Conservation (phyloP, 2,888 invertebrate genomes). For the Athripsodes cinereus region DNA sequence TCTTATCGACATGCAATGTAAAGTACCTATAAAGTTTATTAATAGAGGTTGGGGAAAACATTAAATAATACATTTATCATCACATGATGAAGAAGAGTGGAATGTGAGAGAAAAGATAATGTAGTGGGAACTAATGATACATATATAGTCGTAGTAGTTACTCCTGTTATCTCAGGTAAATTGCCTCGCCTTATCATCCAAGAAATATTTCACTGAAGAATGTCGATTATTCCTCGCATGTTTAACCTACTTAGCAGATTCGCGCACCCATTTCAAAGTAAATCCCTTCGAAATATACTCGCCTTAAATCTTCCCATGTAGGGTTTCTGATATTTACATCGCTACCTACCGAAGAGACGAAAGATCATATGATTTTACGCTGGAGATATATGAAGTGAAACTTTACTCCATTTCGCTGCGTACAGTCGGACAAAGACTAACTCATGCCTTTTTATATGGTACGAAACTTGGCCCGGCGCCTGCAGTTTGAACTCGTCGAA, state of each 20-base stretch:
- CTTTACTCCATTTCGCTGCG: no score
- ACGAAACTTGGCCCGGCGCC: no score
- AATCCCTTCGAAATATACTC: conserved; percentile 1
- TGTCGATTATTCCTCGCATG: neutral
- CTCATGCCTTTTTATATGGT: no score
- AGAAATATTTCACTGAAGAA: neutral
- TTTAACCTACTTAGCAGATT: neutral
- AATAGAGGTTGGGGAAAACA: neutral
- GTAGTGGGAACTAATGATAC: neutral
- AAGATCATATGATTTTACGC: no score
- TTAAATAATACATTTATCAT: conserved; percentile 5
- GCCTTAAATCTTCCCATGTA: neutral
- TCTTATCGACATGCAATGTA: no score
- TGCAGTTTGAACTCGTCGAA: no score
- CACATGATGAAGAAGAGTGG: neutral
- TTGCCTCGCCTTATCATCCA: conserved; percentile 3
- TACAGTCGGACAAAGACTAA: no score
- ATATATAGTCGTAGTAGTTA: neutral
- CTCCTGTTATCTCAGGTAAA: conserved; percentile 8
- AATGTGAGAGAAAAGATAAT: neutral
- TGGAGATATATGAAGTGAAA: no score
- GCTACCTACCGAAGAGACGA: no score
- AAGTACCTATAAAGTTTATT: no score
- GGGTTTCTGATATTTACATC: no score
- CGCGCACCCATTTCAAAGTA: neutral